phyloP scores from a whole-genome alignment of 1,140 invertebrate species.

The Acromyrmex echinatior region DNA sequence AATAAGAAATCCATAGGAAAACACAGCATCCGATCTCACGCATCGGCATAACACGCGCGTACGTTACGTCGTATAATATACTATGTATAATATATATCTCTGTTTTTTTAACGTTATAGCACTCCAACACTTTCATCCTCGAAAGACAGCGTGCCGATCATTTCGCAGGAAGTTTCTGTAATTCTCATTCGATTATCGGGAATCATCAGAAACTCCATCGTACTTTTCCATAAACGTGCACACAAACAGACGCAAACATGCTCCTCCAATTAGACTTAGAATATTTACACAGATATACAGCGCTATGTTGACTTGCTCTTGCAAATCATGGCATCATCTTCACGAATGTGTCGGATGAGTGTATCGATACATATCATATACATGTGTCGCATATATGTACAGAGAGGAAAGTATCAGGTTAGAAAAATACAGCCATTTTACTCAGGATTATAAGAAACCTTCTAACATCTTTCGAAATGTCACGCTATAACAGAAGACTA shows the following conservation, averaged over 20 bases:
- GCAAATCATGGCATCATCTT: slow-evolving; percentile 71
- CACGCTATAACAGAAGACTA: slow-evolving; percentile 66
- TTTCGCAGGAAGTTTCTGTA: slow-evolving; percentile 65
- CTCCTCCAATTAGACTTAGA: slow-evolving; percentile 63
- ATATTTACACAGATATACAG: slow-evolving; percentile 80
- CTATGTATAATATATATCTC: slow-evolving; percentile 46
- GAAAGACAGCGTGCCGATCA: slow-evolving; percentile 40
- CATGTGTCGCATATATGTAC: slow-evolving; percentile 66
- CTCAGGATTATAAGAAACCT: slow-evolving; percentile 77
- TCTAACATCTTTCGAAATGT: slow-evolving; percentile 44
- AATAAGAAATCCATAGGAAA: slow-evolving; percentile 84
- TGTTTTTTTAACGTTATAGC: slow-evolving; percentile 48
- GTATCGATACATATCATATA: slow-evolving; percentile 55
- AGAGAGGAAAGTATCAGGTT: slow-evolving; percentile 82
- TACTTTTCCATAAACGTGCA: slow-evolving; percentile 33
- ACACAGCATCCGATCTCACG: slow-evolving; percentile 71
- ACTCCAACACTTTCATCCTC: slow-evolving; percentile 52
- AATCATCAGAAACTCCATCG: slow-evolving; percentile 70
- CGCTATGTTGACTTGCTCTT: slow-evolving; percentile 45
- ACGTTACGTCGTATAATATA: slow-evolving; percentile 42
- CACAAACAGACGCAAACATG: slow-evolving; percentile 43
- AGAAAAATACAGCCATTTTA: slow-evolving; percentile 86
- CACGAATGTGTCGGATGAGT: slow-evolving; percentile 42
- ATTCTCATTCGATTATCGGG: slow-evolving; percentile 76
- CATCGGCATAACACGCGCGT: slow-evolving; percentile 50